Percentiles rank a stretch among this genome's conserved stretches.
Evolutionary conservation across 2,113 vertebrate genomes (phyloP).

Genomic region (Plectropomus leopardus): DNA sequence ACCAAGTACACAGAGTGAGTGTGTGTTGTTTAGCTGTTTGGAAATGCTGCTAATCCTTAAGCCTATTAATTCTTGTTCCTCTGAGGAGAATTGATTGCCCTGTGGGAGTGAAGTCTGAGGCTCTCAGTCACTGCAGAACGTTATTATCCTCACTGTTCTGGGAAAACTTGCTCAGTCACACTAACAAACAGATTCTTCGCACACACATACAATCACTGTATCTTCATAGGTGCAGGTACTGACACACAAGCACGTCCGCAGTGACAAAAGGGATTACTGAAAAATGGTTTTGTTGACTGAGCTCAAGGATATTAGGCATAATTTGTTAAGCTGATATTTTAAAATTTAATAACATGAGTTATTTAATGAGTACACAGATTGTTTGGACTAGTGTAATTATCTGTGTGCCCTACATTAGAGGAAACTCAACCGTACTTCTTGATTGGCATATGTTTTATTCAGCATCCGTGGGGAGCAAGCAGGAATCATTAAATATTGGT

Average conservation of each 20-base stretch:
- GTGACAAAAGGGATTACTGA: background rate
- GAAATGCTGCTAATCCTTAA: constrained; percentile 52
- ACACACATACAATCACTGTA: background rate
- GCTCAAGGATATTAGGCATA: background rate
- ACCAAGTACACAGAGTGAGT: background rate
- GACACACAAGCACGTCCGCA: background rate
- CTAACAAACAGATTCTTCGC: background rate
- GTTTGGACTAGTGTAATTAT: background rate
- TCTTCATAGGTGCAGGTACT: background rate
- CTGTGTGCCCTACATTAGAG: background rate
- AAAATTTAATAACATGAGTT: background rate
- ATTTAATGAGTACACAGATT: background rate
- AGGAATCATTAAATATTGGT: no score
- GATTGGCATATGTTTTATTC: background rate
- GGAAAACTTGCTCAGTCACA: constrained; percentile 22
- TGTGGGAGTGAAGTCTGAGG: constrained; percentile 38
- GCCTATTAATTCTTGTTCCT: constrained; percentile 45
- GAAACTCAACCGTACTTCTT: background rate
- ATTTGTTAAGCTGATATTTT: background rate
- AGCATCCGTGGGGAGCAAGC: background rate
- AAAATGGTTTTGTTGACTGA: background rate
- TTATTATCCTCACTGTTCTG: constrained; percentile 39
- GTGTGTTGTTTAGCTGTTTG: constrained; percentile 45
- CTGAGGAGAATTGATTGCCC: constrained; percentile 32
- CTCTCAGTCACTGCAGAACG: constrained; percentile 30